Percentiles rank a stretch among this genome's conserved stretches.
phyloP scores from a whole-genome alignment of 1,140 invertebrate species.

The Drosophila malerkotliana region DNA sequence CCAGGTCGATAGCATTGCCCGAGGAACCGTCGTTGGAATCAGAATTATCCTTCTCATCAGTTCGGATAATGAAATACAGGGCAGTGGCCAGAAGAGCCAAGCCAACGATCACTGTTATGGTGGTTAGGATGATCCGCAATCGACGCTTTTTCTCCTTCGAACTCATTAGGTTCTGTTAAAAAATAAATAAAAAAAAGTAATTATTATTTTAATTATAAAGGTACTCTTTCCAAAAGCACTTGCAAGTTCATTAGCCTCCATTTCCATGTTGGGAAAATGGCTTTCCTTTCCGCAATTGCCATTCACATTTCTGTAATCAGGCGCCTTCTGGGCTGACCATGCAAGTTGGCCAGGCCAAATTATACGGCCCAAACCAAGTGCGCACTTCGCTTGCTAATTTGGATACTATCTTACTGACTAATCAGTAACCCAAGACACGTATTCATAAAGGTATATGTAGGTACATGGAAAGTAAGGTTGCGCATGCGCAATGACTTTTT shows the following conservation, averaged over 20 bases:
- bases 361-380: constrained; percentile 27
- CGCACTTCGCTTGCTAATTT: constrained; percentile 36
- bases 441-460: constrained; percentile 6
- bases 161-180: constrained; percentile 66
- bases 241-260: constrained; percentile 15
- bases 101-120: constrained; percentile 49
- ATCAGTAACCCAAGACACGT: constrained; percentile 51
- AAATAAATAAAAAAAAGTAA: neutral
- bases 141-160: constrained; percentile 72
- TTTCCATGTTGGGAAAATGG: constrained; percentile 22
- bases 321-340: constrained; percentile 28
- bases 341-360: constrained; percentile 27
- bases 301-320: constrained; percentile 21
- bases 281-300: constrained; percentile 36
- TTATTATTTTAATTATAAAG: too few species aligned
- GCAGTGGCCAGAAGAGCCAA: constrained; percentile 60
- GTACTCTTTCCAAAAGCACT: constrained; percentile 5
- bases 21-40: neutral
- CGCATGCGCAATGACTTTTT: constrained; percentile 70
- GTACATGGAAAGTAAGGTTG: constrained; percentile 37
- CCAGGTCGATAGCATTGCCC: constrained; percentile 76
- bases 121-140: constrained; percentile 61
- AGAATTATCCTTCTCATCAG: constrained; percentile 28
- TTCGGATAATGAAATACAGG: constrained; percentile 54
- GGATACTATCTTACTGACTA: constrained; percentile 23